Conservation (phyloP, 1,140 invertebrate species). For the Drosophila baimaii region DNA sequence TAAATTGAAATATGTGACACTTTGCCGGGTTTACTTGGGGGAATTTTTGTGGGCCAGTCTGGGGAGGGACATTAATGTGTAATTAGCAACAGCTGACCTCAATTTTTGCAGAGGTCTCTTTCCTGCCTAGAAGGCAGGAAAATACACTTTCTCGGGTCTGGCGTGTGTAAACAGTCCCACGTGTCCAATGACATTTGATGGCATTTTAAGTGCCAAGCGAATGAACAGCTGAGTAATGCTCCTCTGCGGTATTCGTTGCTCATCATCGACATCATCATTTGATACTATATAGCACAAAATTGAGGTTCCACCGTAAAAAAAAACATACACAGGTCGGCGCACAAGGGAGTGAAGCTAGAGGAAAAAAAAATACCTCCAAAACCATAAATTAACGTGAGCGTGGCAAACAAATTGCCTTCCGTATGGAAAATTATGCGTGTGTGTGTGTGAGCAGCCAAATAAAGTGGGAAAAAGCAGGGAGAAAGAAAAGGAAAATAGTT, state of each 20-base stretch:
- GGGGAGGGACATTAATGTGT: slow-evolving; percentile 50
- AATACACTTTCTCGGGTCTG: slow-evolving; percentile 16
- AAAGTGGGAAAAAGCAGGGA: slow-evolving; percentile 22
- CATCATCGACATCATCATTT: slow-evolving; percentile 68
- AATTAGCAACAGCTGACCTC: slow-evolving; percentile 58
- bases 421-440: slow-evolving; percentile 72
- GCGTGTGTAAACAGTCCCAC: slow-evolving; percentile 48
- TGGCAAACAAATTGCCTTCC: slow-evolving; percentile 77
- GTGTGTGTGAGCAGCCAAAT: slow-evolving; percentile 50
- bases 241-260: slow-evolving; percentile 41
- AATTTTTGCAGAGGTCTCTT: slow-evolving; percentile 32
- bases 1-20: slow-evolving; percentile 27
- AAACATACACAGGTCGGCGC: slow-evolving; percentile 1
- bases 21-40: slow-evolving; percentile 13
- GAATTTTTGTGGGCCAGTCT: slow-evolving; percentile 3
- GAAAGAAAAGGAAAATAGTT: neutral
- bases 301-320: slow-evolving; percentile 33
- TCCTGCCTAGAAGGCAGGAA: slow-evolving; percentile 13
- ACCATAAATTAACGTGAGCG: slow-evolving; percentile 73
- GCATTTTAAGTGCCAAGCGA: slow-evolving; percentile 71
- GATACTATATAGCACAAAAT: slow-evolving; percentile 37
- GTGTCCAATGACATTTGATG: slow-evolving; percentile 74
- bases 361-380: slow-evolving; percentile 33
- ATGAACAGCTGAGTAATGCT: slow-evolving; percentile 61
- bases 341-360: slow-evolving; percentile 20